Evolutionary conservation across 2,888 invertebrate species (phyloP), one percentile per base, ranked within the genome.

Genomic region (Ichneumon xanthorius): DNA sequence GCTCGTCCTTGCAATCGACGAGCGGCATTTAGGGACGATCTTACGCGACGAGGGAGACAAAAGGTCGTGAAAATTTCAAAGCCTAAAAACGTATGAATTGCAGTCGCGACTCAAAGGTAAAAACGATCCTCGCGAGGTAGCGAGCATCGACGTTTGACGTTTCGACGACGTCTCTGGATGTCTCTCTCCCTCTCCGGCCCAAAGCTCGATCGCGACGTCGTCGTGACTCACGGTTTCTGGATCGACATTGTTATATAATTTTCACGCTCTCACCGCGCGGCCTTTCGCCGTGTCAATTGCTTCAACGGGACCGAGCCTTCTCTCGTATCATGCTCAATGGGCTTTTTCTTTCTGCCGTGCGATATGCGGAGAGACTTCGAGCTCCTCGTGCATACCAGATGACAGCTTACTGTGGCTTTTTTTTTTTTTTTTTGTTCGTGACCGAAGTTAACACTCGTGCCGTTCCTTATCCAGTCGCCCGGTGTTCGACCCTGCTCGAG

Each of bases 221-320:
- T 80, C 53, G 76, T 83, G 83, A 80, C 78, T 80, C 86, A 86
- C 75, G 67, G 70, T 30, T 58, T 37, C 7, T 65, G 61, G 77
- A 19, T 72, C 48, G 78, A 86, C 77, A 80, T 86, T 86, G 84
- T 40, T 67, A 67, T 67, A 30, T 67, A 37, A 37, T 30, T 65
- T 65, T 37, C n/a, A 65, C 65, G 65, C 33, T 65, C n/a, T 37
- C 65, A 19, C 37, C 65, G 37, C 65, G 37, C 65, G 33, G 37
- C 5, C 9, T 45, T 19, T 37, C 19, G 40, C 19, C n/a, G 9
- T 37, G 11, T 73, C 22, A 26, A 26, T 58, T 14, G 19, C 2
- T 58, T 58, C 11, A 11, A 58, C 26, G 58, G 19, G 22, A 26
- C 22, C 22, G 14, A 61, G 22, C 16, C 5, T 16, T 58, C 26